These are phyloP conservation scores for Triops cancriformis DNA, from an alignment of 1,140 invertebrate genomes.

Conservation along the genomic window DNA sequence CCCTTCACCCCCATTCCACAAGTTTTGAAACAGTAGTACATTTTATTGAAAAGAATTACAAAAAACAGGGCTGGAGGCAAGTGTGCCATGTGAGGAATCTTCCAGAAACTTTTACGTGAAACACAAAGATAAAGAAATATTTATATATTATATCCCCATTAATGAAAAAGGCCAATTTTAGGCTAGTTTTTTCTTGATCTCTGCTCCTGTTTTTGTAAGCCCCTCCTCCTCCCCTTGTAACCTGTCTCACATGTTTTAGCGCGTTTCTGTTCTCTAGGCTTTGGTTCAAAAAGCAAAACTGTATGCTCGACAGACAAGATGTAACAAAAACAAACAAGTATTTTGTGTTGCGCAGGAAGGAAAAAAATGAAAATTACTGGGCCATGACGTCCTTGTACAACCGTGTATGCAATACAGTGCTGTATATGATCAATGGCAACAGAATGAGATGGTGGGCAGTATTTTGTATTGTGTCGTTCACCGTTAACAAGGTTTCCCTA, in stretches of 20 bases:
- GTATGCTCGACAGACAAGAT: too few species aligned
- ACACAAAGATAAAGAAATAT: neutral
- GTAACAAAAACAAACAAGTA: neutral
- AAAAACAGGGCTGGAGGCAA: neutral
- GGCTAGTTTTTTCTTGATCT: neutral
- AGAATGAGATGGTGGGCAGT: neutral
- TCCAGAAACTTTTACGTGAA: neutral
- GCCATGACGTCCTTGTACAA: slow-evolving; percentile 12
- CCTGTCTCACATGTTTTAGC: neutral
- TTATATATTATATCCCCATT: too few species aligned
- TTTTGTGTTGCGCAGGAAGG: neutral
- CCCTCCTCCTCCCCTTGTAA: neutral
- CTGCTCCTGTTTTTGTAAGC: neutral
- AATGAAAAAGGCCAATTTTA: neutral
- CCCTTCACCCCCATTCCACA: too few species aligned
- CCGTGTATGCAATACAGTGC: slow-evolving; percentile 3
- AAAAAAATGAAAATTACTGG: neutral
- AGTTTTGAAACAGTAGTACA: too few species aligned
- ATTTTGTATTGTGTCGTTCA: neutral
- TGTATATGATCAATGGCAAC: neutral
- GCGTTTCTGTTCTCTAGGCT: neutral
- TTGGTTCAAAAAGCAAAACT: neutral
- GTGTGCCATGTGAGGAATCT: neutral
- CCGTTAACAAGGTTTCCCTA: neutral
- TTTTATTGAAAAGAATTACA: neutral